Evolutionary conservation across 2,797 vertebrate species (phyloP).

Genomic region (Eutrigla gurnardus): DNA sequence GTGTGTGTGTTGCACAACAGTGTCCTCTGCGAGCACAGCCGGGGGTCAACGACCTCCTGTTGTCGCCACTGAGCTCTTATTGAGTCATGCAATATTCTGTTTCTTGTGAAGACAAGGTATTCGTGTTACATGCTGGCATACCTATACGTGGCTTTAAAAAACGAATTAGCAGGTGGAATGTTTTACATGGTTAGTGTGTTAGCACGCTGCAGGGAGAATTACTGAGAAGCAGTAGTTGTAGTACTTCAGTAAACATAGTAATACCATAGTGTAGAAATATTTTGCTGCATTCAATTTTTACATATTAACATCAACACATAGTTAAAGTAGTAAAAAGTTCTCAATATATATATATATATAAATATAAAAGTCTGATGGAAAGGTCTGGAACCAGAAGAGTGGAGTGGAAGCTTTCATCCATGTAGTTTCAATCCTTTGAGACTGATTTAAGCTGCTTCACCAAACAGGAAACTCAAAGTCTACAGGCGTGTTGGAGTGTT

Average conservation of each 20-base stretch:
- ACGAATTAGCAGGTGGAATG: too few relatives aligned
- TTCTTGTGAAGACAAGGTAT: background rate
- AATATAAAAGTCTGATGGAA: too few relatives aligned
- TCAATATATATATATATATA: too few relatives aligned
- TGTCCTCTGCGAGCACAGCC: background rate
- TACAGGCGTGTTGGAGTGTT: background rate
- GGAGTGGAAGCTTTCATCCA: too few relatives aligned
- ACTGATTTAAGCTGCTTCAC: background rate
- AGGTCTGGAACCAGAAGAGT: too few relatives aligned
- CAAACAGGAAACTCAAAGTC: background rate
- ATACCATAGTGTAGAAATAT: background rate
- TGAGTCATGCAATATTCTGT: background rate
- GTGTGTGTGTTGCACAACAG: conserved; percentile 69
- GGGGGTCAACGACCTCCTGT: conserved; percentile 51
- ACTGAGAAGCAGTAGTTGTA: too few relatives aligned
- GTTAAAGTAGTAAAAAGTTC: background rate
- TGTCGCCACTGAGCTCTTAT: conserved; percentile 18
- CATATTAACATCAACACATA: background rate
- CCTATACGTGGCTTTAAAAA: too few relatives aligned
- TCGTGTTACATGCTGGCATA: background rate
- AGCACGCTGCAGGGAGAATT: background rate
- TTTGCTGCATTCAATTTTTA: background rate
- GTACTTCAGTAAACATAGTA: background rate
- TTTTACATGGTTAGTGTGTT: too few relatives aligned
- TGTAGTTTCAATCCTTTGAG: background rate